Base-by-base conservation (phyloP, 2,888 invertebrate species). In the Thelaira solivaga region DNA sequence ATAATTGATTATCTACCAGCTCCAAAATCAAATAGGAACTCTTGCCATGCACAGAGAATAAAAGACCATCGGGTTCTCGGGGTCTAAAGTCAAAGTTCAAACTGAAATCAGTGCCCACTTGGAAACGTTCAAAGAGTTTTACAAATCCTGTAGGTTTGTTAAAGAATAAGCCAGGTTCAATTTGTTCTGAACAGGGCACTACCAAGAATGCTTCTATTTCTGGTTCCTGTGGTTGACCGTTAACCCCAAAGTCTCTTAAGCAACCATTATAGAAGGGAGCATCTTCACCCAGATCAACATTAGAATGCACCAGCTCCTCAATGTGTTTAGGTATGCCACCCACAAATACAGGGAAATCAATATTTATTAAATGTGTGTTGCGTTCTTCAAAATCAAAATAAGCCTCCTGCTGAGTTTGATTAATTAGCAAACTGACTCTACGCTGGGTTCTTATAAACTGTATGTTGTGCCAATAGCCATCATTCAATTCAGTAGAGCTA, bases 11-110 rank as follows among this genome's bases (percentile, higher is more conserved):
- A 82, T 97, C 93, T 2, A 95, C 90, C 90, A 99, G 91, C 88
- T 99, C 97, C 59, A 99, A 90, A 0, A 97, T 91, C 81, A 98
- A 90, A 88, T 93, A 97, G 84, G 98, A 96, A 64, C 85, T 87
- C 69, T 91, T 92, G 13, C 96, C 96, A 85, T 97, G 95, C 2
- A 96, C 96, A 3, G 96, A 94, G 81, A 97, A 90, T 47, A 99
- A 88, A 18, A 98, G 90, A 2, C 98, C 99, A 1, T 94, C 93
- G 4, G 93, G 91, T 81, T 94, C 93, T 16, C 98, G 92, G 0
- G 98, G 97, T 78, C 95, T 94, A 72, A 98, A 94, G 80, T 96
- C 95, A 91, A 98, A 92, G 36, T 92, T 92, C 41, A 98, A 93
- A 0, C 93, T 93, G 75, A 97, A 91, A 82, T 94, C 93, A 41